These are phyloP conservation scores for Luscinia luscinia DNA, from an alignment of 2,797 vertebrate species.

Conservation along the genomic window DNA sequence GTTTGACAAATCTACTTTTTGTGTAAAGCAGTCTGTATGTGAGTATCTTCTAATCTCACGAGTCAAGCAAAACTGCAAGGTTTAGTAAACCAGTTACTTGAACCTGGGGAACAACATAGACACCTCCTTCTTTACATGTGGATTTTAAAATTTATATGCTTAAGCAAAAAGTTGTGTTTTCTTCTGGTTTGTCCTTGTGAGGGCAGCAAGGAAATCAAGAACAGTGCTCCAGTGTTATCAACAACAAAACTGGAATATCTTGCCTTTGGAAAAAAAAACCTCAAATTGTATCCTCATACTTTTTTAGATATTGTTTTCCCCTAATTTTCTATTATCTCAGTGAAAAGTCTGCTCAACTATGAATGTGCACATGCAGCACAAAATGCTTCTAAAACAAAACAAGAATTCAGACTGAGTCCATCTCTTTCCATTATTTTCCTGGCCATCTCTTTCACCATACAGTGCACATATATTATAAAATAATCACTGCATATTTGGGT, in stretches of 20 bases:
- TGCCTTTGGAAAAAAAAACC: not conserved
- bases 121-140: accelerated
- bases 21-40: not conserved
- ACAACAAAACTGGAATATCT: not conserved
- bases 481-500: not conserved
- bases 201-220: accelerated
- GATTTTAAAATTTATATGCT: not conserved
- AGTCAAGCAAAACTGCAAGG: not conserved
- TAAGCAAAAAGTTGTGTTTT: not conserved
- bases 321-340: not conserved
- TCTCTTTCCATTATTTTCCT: not conserved
- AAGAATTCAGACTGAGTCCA: not conserved
- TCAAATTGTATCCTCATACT: not conserved
- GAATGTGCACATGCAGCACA: accelerated
- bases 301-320: not conserved
- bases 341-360: not conserved
- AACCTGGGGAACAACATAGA: not conserved
- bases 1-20: not conserved
- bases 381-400: not conserved
- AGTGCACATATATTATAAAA: not conserved
- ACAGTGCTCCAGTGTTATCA: not conserved
- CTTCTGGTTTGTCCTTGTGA: not conserved
- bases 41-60: not conserved
- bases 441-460: not conserved
- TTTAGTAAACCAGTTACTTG: not conserved